These are phyloP conservation scores for Lucilia cuprina DNA, from an alignment of 1,140 invertebrate species.

Conservation along the genomic window DNA sequence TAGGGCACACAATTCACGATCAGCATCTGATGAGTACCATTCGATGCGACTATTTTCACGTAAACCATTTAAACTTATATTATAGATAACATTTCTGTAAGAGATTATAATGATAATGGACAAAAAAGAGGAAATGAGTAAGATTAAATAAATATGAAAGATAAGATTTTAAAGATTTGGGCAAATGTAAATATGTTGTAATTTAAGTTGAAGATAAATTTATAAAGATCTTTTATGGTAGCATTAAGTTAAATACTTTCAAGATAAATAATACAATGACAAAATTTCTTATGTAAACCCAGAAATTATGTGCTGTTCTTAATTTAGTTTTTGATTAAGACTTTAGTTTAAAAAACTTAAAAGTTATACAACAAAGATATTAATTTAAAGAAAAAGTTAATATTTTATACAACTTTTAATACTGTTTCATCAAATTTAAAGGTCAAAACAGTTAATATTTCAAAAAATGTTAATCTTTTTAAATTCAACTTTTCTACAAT, in stretches of 20 bases:
- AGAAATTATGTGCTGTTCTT: too few relatives aligned
- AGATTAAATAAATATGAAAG: constrained; percentile 20
- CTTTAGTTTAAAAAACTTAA: too few relatives aligned
- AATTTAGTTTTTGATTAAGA: too few relatives aligned
- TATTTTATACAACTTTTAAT: too few relatives aligned
- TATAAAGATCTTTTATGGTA: neutral
- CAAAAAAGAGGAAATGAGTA: neutral
- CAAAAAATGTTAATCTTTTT: too few relatives aligned
- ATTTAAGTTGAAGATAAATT: neutral
- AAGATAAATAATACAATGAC: too few relatives aligned
- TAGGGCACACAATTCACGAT: constrained; percentile 82
- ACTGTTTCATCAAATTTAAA: too few relatives aligned
- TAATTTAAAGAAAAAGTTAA: too few relatives aligned
- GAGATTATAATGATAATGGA: neutral
- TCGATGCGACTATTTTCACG: constrained; percentile 74
- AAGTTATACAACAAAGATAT: too few relatives aligned
- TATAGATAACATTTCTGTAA: constrained; percentile 77
- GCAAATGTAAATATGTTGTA: neutral
- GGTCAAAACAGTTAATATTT: too few relatives aligned
- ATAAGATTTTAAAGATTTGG: constrained; percentile 20
- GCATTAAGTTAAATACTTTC: neutral
- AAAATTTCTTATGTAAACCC: too few relatives aligned
- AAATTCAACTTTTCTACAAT: too few relatives aligned
- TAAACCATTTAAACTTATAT: constrained; percentile 77
- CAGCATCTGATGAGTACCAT: constrained; percentile 83